Conservation (phyloP, 1,140 invertebrate species). For the Andricus grossulariae region DNA sequence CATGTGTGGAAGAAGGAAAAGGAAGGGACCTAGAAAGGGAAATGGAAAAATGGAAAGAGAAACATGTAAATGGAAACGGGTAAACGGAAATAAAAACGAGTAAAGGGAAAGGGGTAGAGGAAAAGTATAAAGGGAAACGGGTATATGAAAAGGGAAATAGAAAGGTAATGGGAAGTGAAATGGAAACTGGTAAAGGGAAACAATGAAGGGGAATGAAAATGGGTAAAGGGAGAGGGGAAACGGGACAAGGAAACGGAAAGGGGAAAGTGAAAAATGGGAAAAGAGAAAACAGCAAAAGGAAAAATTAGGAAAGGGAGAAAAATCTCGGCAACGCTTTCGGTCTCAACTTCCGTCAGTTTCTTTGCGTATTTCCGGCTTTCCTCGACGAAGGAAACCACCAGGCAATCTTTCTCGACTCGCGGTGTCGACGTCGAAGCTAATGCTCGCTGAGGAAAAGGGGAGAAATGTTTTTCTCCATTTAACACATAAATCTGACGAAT, state of each 20-base stretch:
- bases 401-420: slow-evolving; percentile 49
- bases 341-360: slow-evolving; percentile 59
- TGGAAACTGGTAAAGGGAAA: no score
- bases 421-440: slow-evolving; percentile 53
- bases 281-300: not conserved
- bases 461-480: slow-evolving; percentile 76
- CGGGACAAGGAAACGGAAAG: no score
- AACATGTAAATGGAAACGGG: no score
- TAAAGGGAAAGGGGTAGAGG: no score
- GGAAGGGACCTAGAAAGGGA: no score
- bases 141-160: no score
- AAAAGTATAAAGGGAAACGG: no score
- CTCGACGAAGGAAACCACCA: slow-evolving; percentile 51
- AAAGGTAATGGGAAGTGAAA: no score
- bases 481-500: slow-evolving; percentile 73
- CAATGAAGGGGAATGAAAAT: not conserved
- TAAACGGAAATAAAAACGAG: no score
- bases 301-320: no score
- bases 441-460: slow-evolving; percentile 47
- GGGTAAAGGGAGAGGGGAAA: not conserved
- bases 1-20: no score
- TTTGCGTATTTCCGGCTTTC: slow-evolving; percentile 53
- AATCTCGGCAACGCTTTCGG: not conserved
- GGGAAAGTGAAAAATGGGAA: not conserved
- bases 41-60: no score